These are phyloP conservation scores for Andrena haemorrhoa DNA, from an alignment of 2,888 invertebrate genomes.

Conservation along the genomic window DNA sequence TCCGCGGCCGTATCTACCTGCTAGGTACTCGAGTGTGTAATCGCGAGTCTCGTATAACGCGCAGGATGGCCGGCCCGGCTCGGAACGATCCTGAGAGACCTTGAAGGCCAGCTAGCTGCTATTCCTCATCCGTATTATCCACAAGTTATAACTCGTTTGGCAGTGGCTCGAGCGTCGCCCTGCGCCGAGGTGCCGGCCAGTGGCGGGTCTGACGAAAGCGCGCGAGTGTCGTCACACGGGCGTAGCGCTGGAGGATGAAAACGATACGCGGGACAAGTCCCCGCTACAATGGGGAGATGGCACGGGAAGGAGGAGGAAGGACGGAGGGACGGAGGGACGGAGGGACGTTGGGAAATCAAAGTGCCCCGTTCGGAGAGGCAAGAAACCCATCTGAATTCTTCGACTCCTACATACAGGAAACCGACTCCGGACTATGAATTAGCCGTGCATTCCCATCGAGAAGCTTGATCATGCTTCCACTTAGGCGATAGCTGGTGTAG, in stretches of 20 bases:
- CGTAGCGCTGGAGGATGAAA: background rate
- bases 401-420: background rate
- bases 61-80: slow-evolving; percentile 30
- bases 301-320: no score
- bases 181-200: slow-evolving; percentile 25
- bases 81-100: slow-evolving; percentile 41
- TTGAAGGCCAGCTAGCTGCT: slow-evolving; percentile 53
- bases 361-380: background rate
- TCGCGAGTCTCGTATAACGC: slow-evolving; percentile 63
- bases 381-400: slow-evolving; percentile 5
- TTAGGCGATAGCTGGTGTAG: slow-evolving; percentile 21
- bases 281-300: background rate
- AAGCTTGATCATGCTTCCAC: background rate
- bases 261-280: no score
- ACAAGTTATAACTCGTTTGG: slow-evolving; percentile 67
- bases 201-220: slow-evolving; percentile 23
- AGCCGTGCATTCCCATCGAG: background rate
- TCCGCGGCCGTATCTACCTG: slow-evolving; percentile 47
- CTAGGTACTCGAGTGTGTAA: slow-evolving; percentile 61
- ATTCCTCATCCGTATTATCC: slow-evolving; percentile 72
- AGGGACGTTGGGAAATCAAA: background rate
- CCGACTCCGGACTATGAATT: background rate
- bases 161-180: slow-evolving; percentile 18
- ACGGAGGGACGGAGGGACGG: background rate
- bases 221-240: background rate